Conservation (phyloP, 1,140 invertebrate genomes). For the Pectinophora gossypiella region DNA sequence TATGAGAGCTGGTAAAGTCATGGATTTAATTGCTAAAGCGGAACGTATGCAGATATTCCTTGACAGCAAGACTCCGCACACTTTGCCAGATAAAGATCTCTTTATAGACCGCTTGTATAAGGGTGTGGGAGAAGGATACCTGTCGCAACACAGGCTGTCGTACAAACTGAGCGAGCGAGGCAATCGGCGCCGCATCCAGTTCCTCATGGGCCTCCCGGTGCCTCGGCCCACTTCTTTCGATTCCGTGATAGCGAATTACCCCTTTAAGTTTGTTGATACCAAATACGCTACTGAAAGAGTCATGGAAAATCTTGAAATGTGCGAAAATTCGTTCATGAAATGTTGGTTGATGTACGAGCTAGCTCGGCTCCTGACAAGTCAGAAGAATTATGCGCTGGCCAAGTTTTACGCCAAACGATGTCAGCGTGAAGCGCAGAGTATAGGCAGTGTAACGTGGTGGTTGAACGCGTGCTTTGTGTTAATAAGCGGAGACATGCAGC, state of each 20-base stretch:
- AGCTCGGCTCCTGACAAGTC: slow-evolving; percentile 29
- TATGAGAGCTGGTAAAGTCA: neutral
- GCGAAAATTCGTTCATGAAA: slow-evolving; percentile 31
- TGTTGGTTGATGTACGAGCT: slow-evolving; percentile 49
- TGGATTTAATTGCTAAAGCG: slow-evolving; percentile 11
- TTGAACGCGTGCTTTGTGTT: slow-evolving; percentile 41
- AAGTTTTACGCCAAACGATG: slow-evolving; percentile 49
- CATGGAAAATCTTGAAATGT: neutral
- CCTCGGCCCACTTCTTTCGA: slow-evolving; percentile 3
- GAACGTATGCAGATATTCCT: slow-evolving; percentile 11
- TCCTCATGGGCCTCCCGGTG: slow-evolving; percentile 3
- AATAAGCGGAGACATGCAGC: slow-evolving; percentile 31
- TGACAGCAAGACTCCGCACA: neutral
- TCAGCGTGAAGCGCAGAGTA: slow-evolving; percentile 29
- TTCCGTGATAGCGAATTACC: neutral
- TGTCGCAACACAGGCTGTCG: neutral
- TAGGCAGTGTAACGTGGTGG: slow-evolving; percentile 24
- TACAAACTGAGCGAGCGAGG: neutral
- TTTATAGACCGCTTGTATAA: neutral
- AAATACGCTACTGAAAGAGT: neutral
- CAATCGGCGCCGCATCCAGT: slow-evolving; percentile 1
- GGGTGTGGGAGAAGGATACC: neutral
- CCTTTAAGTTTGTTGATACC: neutral
- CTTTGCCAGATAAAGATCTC: neutral
- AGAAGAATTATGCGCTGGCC: slow-evolving; percentile 39